Evolutionary conservation across 2,888 invertebrate genomes (phyloP).

Genomic region (Diploptera punctata): DNA sequence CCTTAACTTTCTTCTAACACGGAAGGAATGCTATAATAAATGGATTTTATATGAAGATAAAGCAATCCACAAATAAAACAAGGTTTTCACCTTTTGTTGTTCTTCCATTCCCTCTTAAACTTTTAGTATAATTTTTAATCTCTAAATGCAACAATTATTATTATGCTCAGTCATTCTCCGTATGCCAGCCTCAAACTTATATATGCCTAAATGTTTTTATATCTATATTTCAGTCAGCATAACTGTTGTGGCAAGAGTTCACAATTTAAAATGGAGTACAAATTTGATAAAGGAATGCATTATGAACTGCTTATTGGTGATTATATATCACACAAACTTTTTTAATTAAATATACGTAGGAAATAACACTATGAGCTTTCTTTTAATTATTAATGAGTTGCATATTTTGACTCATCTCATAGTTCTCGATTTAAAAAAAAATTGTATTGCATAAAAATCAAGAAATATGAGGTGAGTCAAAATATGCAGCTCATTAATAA

Average conservation of each 20-base stretch:
- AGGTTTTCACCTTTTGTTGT: not conserved
- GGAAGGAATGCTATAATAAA: not conserved
- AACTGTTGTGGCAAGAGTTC: not conserved
- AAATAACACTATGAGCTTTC: no score
- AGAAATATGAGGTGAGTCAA: no score
- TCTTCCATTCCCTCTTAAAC: not conserved
- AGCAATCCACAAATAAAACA: not conserved
- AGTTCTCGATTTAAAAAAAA: no score
- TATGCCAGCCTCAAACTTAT: not conserved
- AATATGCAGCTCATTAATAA: not conserved
- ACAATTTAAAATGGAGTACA: not conserved
- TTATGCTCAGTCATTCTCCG: not conserved
- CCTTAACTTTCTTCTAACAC: not conserved
- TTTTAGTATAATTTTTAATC: not conserved
- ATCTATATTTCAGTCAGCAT: not conserved
- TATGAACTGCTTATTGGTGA: not conserved
- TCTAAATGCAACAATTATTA: slow-evolving; percentile 8
- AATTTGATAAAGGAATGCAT: not conserved
- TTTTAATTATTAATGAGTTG: no score
- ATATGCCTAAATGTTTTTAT: not conserved
- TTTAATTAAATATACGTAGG: not conserved
- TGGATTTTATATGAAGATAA: not conserved
- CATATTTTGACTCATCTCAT: no score
- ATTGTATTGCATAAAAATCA: no score
- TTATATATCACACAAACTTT: not conserved